Percentiles rank a stretch among this genome's conserved stretches.
Evolutionary conservation across 2,797 vertebrate genomes (phyloP).

Genomic region (Tragopan temminckii): DNA sequence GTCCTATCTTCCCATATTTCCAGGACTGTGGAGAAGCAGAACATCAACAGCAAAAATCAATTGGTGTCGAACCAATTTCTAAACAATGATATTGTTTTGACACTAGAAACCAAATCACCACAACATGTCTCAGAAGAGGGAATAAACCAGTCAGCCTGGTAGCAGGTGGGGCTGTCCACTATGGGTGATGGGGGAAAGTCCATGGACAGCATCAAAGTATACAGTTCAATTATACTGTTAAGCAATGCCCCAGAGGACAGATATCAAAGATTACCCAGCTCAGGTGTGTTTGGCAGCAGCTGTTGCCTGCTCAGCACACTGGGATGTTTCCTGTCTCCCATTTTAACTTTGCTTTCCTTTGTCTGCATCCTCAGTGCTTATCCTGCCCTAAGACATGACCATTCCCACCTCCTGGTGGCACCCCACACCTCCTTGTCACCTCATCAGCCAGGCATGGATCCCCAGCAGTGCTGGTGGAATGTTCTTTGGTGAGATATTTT

Average conservation of each 20-base stretch:
- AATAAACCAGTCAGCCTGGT: neutral
- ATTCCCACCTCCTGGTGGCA: neutral
- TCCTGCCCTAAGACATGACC: accelerated
- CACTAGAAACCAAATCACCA: neutral
- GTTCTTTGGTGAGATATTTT: neutral
- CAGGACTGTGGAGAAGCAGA: neutral
- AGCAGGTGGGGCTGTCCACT: neutral
- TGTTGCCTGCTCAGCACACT: neutral
- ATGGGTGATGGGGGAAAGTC: neutral
- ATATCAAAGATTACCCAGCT: neutral
- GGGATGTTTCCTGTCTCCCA: neutral
- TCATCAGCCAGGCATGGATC: neutral
- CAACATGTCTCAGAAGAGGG: neutral
- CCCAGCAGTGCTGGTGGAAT: neutral
- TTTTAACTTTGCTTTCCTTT: neutral
- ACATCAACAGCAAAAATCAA: neutral
- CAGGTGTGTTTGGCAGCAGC: neutral
- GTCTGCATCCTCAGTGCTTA: neutral
- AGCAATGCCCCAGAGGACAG: neutral
- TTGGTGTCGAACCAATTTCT: neutral
- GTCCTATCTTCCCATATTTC: accelerated
- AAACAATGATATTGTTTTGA: no score
- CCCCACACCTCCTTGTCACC: neutral
- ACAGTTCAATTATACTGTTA: accelerated
- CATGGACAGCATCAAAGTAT: neutral